Evolutionary conservation across 2,113 vertebrate species (phyloP).

Genomic region (Passer domesticus): DNA sequence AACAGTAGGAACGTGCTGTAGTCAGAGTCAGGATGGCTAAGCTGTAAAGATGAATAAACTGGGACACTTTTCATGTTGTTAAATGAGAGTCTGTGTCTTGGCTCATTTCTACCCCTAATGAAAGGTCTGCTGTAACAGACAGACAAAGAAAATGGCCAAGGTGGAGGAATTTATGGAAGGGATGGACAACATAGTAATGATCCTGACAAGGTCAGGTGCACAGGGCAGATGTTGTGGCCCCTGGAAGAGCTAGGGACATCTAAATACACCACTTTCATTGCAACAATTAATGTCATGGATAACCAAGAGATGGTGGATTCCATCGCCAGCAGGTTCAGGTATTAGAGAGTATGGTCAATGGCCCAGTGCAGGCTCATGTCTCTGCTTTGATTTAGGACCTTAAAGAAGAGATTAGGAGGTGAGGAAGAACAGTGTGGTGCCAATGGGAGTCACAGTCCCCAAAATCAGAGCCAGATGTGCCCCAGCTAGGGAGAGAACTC

Average conservation of each 20-base stretch:
- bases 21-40: neutral
- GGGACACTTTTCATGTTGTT: neutral
- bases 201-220: neutral
- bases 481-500: no score
- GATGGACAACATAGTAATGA: accelerated
- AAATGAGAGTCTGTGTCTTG: neutral
- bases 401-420: neutral
- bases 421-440: neutral
- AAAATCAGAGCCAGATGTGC: neutral
- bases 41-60: neutral
- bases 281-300: neutral
- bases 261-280: neutral
- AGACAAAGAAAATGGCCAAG: neutral
- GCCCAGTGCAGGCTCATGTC: accelerated
- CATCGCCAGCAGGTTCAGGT: accelerated
- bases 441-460: accelerated
- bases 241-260: neutral
- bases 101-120: neutral
- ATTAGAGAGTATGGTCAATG: neutral
- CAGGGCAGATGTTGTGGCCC: neutral
- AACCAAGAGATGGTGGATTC: accelerated
- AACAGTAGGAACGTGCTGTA: neutral
- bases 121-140: neutral
- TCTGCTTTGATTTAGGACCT: neutral
- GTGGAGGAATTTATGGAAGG: neutral